These are phyloP conservation scores for Platichthys stellatus DNA, from an alignment of 2,113 vertebrate genomes.

Conservation along the genomic window DNA sequence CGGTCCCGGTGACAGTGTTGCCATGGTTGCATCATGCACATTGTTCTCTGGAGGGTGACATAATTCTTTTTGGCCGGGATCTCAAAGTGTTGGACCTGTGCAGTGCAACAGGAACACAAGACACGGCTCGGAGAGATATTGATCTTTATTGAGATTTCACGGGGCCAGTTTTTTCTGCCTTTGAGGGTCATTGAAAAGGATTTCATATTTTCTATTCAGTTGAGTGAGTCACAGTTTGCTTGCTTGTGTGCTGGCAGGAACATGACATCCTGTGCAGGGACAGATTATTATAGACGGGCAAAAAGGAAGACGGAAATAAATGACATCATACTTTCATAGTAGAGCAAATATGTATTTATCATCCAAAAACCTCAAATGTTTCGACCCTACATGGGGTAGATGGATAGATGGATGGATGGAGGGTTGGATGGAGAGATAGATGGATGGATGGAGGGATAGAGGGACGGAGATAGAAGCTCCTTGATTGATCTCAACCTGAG, in stretches of 20 bases:
- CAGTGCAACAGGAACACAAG: conserved; percentile 13
- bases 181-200: background rate
- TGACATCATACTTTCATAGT: background rate
- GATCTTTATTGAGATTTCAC: background rate
- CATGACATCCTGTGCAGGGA: too few species aligned
- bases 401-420: too few species aligned
- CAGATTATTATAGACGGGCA: background rate
- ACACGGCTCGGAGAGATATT: background rate
- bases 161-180: background rate
- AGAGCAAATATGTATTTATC: background rate
- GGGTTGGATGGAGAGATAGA: too few species aligned
- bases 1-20: conserved; percentile 41
- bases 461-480: too few species aligned
- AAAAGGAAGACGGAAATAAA: background rate
- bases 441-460: too few species aligned
- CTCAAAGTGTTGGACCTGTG: conserved; percentile 11
- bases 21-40: conserved; percentile 60
- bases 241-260: too few species aligned
- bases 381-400: too few species aligned
- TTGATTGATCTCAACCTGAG: too few species aligned
- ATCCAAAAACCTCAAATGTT: too few species aligned
- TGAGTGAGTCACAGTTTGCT: background rate
- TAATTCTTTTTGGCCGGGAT: conserved; percentile 42
- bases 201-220: background rate
- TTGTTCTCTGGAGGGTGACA: conserved; percentile 57